These are phyloP conservation scores for Agelaius tricolor DNA, from an alignment of 2,113 vertebrate genomes.

Conservation along the genomic window DNA sequence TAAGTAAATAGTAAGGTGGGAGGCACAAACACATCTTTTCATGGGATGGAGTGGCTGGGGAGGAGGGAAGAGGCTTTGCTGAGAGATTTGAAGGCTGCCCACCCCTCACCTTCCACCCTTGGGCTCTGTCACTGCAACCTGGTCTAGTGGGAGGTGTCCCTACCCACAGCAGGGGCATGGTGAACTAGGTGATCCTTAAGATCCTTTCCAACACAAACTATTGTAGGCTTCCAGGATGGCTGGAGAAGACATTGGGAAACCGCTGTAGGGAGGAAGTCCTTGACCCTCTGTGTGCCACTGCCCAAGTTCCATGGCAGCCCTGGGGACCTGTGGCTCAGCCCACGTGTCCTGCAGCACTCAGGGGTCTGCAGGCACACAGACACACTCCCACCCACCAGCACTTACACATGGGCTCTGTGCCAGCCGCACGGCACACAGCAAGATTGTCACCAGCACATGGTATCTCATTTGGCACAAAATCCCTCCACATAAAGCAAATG, in stretches of 20 bases:
- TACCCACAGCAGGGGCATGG: not conserved
- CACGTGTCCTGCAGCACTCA: not conserved
- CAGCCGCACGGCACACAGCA: not conserved
- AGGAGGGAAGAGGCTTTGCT: slow-evolving; percentile 77
- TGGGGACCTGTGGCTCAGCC: not conserved
- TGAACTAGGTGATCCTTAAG: not conserved
- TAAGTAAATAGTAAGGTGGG: slow-evolving; percentile 45
- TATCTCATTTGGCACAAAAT: not conserved
- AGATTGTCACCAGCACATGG: not conserved
- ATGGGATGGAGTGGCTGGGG: slow-evolving; percentile 69
- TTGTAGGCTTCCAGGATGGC: not conserved
- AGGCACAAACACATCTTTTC: slow-evolving; percentile 61
- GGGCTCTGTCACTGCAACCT: not conserved
- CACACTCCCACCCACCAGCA: not conserved
- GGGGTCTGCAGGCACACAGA: not conserved
- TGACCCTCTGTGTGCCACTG: not conserved
- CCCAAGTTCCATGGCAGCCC: not conserved
- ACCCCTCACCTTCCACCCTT: slow-evolving; percentile 77
- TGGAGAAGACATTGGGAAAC: not conserved
- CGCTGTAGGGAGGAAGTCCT: not conserved
- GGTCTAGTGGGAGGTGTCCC: not conserved
- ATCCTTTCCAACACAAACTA: not conserved
- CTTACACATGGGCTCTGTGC: accelerated
- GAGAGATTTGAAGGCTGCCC: slow-evolving; percentile 76
- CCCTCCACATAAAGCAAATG: not conserved